These are phyloP conservation scores for Corydoras sp. DNA, from an alignment of 2,113 vertebrate species.

Conservation along the genomic window DNA sequence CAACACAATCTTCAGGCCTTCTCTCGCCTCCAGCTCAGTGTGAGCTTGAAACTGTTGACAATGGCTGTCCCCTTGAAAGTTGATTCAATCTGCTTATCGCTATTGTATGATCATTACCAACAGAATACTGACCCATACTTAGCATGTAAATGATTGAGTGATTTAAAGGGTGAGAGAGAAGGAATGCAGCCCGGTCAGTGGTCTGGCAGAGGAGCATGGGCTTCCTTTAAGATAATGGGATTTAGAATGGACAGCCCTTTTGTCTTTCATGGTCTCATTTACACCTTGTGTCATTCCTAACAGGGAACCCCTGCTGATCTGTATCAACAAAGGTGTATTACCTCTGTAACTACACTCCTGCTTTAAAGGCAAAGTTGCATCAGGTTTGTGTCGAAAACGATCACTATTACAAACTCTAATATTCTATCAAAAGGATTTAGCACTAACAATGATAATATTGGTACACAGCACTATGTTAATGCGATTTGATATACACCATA, in stretches of 20 bases:
- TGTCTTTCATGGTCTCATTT: conserved; percentile 42
- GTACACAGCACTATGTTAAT: no score
- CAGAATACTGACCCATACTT: conserved; percentile 44
- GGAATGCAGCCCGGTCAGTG: conserved; percentile 16
- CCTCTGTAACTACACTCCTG: not conserved
- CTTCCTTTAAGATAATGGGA: conserved; percentile 44
- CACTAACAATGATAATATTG: no score
- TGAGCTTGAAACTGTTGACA: conserved; percentile 31
- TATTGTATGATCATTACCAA: conserved; percentile 41
- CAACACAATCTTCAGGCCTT: conserved; percentile 1
- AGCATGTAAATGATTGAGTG: conserved; percentile 43
- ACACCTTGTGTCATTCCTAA: conserved; percentile 33
- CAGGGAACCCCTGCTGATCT: conserved; percentile 31
- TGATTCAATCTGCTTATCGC: conserved; percentile 47
- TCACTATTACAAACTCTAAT: no score
- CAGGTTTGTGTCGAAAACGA: no score
- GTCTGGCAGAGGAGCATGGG: conserved; percentile 22
- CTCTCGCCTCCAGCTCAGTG: conserved; percentile 7
- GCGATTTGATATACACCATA: no score
- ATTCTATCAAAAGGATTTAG: no score
- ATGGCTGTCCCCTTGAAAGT: conserved; percentile 27
- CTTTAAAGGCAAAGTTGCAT: no score
- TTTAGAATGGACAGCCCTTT: conserved; percentile 24
- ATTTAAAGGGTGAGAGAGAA: conserved; percentile 38
- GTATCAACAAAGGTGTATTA: not conserved